Percentiles rank a stretch among this genome's conserved stretches.
These are phyloP conservation scores for Enhydra lutris DNA, from an alignment of 2,113 vertebrate genomes.

Conservation along the genomic window DNA sequence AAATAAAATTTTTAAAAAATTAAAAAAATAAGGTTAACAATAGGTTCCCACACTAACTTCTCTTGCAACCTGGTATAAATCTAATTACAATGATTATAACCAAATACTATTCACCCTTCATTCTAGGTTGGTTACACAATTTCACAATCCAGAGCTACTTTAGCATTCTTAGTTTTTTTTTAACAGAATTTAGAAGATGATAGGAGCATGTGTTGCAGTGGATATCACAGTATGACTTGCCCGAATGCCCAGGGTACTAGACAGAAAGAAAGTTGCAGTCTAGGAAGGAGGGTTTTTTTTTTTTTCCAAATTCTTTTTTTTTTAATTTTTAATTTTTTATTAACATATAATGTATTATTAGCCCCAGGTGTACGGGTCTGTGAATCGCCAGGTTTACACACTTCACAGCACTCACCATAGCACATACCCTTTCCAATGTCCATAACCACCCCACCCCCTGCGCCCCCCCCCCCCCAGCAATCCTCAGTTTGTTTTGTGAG, in stretches of 20 bases:
- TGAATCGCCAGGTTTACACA: too few relatives aligned
- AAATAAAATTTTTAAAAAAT: too few relatives aligned
- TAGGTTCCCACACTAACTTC: background rate
- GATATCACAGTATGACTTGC: background rate
- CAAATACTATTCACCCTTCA: background rate
- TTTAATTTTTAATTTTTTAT: too few relatives aligned
- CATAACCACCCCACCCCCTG: too few relatives aligned
- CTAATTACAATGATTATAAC: background rate
- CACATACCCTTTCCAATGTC: too few relatives aligned
- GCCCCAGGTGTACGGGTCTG: too few relatives aligned
- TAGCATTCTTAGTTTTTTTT: background rate
- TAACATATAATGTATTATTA: too few relatives aligned
- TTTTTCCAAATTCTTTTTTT: too few relatives aligned
- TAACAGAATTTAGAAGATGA: background rate
- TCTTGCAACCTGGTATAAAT: background rate
- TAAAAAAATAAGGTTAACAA: background rate
- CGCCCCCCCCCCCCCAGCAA: rapidly evolving
- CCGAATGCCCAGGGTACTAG: background rate
- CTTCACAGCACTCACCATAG: too few relatives aligned
- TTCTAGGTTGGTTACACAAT: background rate
- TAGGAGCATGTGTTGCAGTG: background rate
- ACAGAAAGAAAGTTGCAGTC: background rate
- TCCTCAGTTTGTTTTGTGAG: too few relatives aligned
- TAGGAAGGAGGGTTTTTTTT: background rate
- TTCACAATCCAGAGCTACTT: background rate